These are phyloP conservation scores for Lepidothrix coronata DNA, from an alignment of 2,113 vertebrate genomes.

Conservation along the genomic window DNA sequence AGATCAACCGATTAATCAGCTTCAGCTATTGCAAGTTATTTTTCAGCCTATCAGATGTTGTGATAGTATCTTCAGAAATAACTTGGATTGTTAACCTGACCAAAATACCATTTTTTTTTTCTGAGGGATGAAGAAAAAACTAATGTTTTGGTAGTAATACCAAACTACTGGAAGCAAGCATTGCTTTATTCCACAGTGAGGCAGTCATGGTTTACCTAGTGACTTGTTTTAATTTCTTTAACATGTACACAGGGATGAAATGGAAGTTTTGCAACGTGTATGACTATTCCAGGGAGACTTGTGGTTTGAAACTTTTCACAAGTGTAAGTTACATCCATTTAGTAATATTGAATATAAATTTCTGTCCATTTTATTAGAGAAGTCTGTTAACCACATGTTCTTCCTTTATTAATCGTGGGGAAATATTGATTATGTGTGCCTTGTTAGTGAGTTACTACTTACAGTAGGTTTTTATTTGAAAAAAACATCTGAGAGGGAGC, in stretches of 20 bases:
- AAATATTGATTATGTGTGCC: background rate
- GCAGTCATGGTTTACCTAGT: constrained; percentile 23
- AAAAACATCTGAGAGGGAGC: background rate
- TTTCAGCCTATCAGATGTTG: background rate
- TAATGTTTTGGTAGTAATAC: background rate
- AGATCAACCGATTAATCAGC: background rate
- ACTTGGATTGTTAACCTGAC: background rate
- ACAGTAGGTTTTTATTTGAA: background rate
- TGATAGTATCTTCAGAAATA: background rate
- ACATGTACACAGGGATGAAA: background rate
- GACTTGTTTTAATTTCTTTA: background rate
- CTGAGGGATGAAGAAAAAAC: background rate
- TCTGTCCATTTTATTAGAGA: background rate
- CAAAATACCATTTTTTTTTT: background rate
- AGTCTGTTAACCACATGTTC: background rate
- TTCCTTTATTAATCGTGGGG: background rate
- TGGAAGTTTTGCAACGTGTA: background rate
- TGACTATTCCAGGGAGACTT: background rate
- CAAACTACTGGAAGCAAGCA: background rate
- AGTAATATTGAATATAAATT: background rate
- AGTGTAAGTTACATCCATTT: background rate
- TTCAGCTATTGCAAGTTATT: background rate
- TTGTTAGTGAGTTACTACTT: background rate
- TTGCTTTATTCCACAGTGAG: constrained; percentile 52
- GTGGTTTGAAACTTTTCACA: background rate